These are phyloP conservation scores for Nycticorax nycticorax DNA, from an alignment of 2,113 vertebrate species.

Conservation along the genomic window DNA sequence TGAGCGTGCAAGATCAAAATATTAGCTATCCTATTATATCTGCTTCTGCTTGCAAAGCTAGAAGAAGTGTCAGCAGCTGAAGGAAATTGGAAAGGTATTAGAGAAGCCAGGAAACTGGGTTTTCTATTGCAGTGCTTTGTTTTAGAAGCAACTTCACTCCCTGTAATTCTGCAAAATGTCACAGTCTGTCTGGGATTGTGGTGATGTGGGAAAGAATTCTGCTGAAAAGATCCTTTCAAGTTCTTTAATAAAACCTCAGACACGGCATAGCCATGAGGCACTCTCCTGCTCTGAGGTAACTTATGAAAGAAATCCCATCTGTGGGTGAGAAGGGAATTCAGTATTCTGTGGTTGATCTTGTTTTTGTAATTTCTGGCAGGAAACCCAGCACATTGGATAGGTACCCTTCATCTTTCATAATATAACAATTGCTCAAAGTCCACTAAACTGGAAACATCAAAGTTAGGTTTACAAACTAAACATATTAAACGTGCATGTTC, in stretches of 20 bases:
- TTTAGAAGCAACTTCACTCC: not conserved
- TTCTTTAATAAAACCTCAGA: constrained; percentile 26
- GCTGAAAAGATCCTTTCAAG: constrained; percentile 37
- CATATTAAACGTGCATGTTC: not conserved
- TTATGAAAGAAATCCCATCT: constrained; percentile 30
- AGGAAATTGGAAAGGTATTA: not conserved
- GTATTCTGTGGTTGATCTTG: constrained; percentile 4
- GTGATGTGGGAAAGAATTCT: constrained; percentile 26
- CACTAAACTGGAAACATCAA: constrained; percentile 21
- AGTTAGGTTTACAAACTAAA: constrained; percentile 42
- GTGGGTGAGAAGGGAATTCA: constrained; percentile 8
- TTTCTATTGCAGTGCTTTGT: not conserved
- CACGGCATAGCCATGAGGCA: not conserved
- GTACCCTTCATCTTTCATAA: constrained; percentile 26
- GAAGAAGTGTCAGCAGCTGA: not conserved
- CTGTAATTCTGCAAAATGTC: constrained; percentile 40
- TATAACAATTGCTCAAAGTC: constrained; percentile 22
- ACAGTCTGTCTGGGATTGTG: not conserved
- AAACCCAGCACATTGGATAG: not conserved
- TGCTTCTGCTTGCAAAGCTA: not conserved
- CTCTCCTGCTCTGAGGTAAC: constrained; percentile 43
- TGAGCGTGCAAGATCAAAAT: not conserved
- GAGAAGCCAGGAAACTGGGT: not conserved
- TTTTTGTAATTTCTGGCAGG: constrained; percentile 31
- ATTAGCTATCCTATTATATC: not conserved